Evolutionary conservation across 2,113 vertebrate species (phyloP), one percentile per base, ranked within the genome.

Genomic region (Gymnarchus niloticus): DNA sequence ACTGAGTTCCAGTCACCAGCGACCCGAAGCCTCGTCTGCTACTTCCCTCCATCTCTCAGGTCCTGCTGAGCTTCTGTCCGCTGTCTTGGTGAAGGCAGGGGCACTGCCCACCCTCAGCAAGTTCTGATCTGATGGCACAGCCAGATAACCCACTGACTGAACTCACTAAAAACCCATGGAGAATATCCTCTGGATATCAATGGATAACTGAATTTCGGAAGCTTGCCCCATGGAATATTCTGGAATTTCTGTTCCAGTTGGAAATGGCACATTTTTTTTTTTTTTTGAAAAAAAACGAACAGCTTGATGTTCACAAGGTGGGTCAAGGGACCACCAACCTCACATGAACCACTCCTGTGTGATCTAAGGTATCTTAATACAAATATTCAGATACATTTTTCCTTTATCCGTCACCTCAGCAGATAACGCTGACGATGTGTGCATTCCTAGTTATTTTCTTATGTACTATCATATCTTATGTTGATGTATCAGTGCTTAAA

Each of bases 41-140:
- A 54, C 86, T 0, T 52, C 91, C 57, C 49, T 89, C 0, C 93
- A 90, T 51, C 89, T 90, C n/a, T 86, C 93, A 0, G 92, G 92
- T 23, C 92, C 92, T 0, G 89, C 92, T 1, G 91, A 92, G 85
- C 92, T 95, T 23, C 91, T 95, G 51, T 95, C 95, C 1, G 94
- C 92, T 0, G 93, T 94, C 84, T 90, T 95, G 3, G 94, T 92
- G n/a, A 95, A 94, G 87, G 93, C 94, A 0, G 92, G 91, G 6
- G 93, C 92, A 0, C 89, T 95, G 54, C 92, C 93, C 0, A 76
- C 91, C 1, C 92, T 94, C 61, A 88, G 91, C 86, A 95, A 94
- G 88, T 14, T 69, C 10, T 56, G 56, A 57, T 12, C 69, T 19
- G 41, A 44, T 44, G 3, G 21, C 76, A 4, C 41, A 28, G 17